Base-by-base conservation (phyloP, 2,888 invertebrate species). In the Cheilosia soror region DNA sequence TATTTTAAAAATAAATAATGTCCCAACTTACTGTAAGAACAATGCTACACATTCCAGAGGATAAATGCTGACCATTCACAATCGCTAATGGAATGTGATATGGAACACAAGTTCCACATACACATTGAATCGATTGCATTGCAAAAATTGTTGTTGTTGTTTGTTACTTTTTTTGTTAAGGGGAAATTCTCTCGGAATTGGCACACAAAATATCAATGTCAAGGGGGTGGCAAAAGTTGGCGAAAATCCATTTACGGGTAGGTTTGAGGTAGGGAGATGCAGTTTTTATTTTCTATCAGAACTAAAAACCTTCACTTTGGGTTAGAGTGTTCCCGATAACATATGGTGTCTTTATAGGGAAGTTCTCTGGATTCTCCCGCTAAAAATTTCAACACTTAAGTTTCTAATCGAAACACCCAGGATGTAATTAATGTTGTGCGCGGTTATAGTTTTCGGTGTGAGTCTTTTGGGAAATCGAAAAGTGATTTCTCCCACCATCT, bases 171-270 rank as follows among this genome's bases (percentile, higher is more conserved):
- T 33, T 33, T 33, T 7, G 62, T 20, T 15, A n/a, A 40, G 49
- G 62, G 66, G 66, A 73, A 72, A 57, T 73, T 40, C 15, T 29
- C 31, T 60, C 51, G 72, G 78, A 83, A 83, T 77, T 65, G 82
- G 82, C 77, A 82, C 81, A 78, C 63, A 71, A 60, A 78, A 72
- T 77, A 82, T 82, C 82, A 82, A 82, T 82, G 82, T 82, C 82
- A 82, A 82, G 73, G 66, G 77, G 82, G 71, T 66, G 58, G 76
- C 11, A 25, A 20, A 42, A 44, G 13, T 37, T 37, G 65, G 33
- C 76, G 47, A 51, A 62, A 25, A 58, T 69, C 42, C 57, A 40
- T 51, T 51, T 69, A 51, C 37, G 44, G 58, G 63, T 75, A 47
- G 65, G 57, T 33, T 60, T 62, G 47, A 62, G 60, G 33, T 20